Evolutionary conservation across 2,113 vertebrate genomes (phyloP).

Genomic region (Dromaius novaehollandiae): DNA sequence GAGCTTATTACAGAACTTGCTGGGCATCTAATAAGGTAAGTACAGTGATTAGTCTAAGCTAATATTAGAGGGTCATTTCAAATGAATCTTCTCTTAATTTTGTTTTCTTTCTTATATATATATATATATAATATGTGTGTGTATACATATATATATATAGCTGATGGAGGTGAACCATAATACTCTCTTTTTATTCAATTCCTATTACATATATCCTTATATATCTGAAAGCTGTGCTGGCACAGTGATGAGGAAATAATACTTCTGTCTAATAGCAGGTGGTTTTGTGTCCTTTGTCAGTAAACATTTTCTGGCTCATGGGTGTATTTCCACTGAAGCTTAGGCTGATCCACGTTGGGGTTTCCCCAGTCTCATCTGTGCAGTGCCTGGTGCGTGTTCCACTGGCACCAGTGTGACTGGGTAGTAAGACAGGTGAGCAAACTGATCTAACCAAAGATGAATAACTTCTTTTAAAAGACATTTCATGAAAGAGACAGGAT

Average conservation of each 20-base stretch:
- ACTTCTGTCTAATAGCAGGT: not conserved
- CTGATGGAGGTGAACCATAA: not conserved
- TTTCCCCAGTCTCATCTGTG: not conserved
- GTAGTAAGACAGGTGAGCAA: not conserved
- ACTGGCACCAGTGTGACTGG: not conserved
- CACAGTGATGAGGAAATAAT: not conserved
- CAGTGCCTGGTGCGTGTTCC: rapidly evolving
- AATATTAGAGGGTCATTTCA: not conserved
- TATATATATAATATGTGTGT: too few relatives aligned
- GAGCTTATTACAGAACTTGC: slow-evolving; percentile 90
- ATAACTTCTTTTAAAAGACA: not conserved
- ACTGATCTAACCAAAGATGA: not conserved
- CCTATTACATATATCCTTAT: not conserved
- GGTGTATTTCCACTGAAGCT: not conserved
- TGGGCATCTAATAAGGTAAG: slow-evolving; percentile 83
- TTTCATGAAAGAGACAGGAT: not conserved
- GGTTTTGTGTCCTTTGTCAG: not conserved
- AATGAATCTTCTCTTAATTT: not conserved
- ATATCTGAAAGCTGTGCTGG: not conserved
- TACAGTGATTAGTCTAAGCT: not conserved
- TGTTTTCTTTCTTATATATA: not conserved
- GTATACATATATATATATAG: not conserved
- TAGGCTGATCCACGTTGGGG: not conserved
- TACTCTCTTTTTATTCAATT: not conserved
- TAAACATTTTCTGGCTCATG: not conserved